Base-by-base conservation (phyloP, 2,797 vertebrate species). In the Gymnothorax javanicus region DNA sequence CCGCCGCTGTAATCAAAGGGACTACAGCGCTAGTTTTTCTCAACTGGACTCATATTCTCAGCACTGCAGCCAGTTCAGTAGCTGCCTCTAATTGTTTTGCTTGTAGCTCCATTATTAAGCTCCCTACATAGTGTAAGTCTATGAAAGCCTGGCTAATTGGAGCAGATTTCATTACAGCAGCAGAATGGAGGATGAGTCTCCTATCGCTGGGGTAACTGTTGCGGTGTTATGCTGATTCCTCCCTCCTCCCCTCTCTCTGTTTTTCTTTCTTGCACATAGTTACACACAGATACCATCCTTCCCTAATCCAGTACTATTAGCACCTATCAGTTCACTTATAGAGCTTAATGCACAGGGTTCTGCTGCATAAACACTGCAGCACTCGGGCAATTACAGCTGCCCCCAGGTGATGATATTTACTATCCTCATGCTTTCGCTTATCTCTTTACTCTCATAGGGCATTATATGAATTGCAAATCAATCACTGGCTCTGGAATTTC, bases 111-210 rank as follows among this genome's bases (percentile, higher is more conserved):
- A 81, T 81, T 56, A 81, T 56, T 81, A 54, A 81, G 77, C 77
- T 54, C 15, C 52, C 23, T 20, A n/a, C 20, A 12, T 52, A 56
- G 77, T 81, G 50, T n/a, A 81, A 56, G 52, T 54, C 77, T 81
- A 23, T 81, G 77, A 81, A 81, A 81, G 50, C 20, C 54, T n/a
- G 2, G 5, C 77, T 81, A 81, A 81, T 81, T 20, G 77, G 77
- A 81, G 52, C 52, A 81, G 50, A 20, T 81, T 81, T 81, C 77
- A 81, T 81, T 81, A 81, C 50, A 81, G 77, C 77, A n/a, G 25
- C 50, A 56, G 56, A 52, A 56, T 23, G 50, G 7, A 81, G 52
- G 77, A 23, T 81, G 77, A 81, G 56, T 81, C n/a, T 20, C 77
- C n/a, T 23, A 81, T 56, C 54, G 77, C 77, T 54, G 77, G 77